Evolutionary conservation across 2,113 vertebrate species (phyloP).

Genomic region (Lucifuga dentata): DNA sequence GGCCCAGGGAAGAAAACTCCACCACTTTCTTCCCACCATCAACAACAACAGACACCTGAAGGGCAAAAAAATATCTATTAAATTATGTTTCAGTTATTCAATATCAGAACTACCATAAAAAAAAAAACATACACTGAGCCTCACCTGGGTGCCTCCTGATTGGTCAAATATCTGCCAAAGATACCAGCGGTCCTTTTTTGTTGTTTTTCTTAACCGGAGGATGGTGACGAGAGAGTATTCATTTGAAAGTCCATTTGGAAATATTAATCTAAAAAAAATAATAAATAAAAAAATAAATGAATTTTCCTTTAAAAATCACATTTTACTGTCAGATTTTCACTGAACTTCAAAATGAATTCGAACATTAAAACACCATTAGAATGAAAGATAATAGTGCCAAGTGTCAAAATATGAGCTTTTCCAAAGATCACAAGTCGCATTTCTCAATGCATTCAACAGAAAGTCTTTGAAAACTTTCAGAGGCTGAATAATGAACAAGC

Average conservation of each 20-base stretch:
- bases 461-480: conserved; percentile 29
- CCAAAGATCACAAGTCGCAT: background rate
- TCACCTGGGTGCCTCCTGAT: conserved; percentile 88
- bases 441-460: conserved; percentile 15
- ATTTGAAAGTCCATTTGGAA: conserved; percentile 90
- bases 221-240: conserved; percentile 88
- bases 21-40: conserved; percentile 91
- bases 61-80: background rate
- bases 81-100: background rate
- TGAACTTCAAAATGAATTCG: background rate
- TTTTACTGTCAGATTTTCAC: conserved; percentile 7
- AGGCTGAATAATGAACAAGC: conserved; percentile 39
- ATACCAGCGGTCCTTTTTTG: conserved; percentile 95
- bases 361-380: background rate
- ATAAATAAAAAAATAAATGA: too few relatives aligned
- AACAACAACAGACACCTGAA: conserved; percentile 88
- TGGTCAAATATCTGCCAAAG: conserved; percentile 93
- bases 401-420: too few relatives aligned
- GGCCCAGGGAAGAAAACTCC: conserved; percentile 87
- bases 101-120: conserved; percentile 1
- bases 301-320: too few relatives aligned
- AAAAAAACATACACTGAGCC: background rate
- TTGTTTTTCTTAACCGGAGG: conserved; percentile 90
- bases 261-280: conserved; percentile 85
- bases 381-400: conserved; percentile 14